Conservation (phyloP, 2,113 vertebrate species). For the Scytalopus superciliaris region DNA sequence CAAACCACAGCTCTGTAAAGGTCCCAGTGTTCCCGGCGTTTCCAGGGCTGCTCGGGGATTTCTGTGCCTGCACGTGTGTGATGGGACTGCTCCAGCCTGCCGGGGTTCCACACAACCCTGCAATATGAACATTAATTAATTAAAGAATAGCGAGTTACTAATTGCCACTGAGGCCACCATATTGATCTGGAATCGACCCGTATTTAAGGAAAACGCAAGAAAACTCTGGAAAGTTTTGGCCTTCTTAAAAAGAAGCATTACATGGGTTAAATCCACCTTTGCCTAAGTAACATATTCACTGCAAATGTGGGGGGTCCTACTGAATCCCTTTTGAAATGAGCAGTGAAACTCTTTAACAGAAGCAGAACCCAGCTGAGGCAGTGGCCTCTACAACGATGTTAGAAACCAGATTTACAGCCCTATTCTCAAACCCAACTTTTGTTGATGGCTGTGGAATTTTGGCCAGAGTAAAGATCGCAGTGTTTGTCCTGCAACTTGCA, state of each 20-base stretch:
- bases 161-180: not conserved
- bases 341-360: not conserved
- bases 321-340: not conserved
- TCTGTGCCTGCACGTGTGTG: not conserved
- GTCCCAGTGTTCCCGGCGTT: not conserved
- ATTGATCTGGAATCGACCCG: not conserved
- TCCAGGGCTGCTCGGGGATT: not conserved
- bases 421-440: not conserved
- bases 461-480: not conserved
- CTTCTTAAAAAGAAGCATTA: not conserved
- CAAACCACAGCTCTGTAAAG: not conserved
- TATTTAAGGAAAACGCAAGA: not conserved
- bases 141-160: not conserved
- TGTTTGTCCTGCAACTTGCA: not conserved
- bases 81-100: not conserved
- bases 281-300: not conserved
- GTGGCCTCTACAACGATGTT: not conserved
- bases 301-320: not conserved
- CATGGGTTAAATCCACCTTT: not conserved
- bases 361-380: not conserved
- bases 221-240: not conserved
- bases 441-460: not conserved
- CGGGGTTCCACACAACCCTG: not conserved
- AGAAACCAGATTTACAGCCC: not conserved
- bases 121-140: not conserved